phyloP scores from a whole-genome alignment of 64 coral and sea anemone species.

The Porites australiensis region DNA sequence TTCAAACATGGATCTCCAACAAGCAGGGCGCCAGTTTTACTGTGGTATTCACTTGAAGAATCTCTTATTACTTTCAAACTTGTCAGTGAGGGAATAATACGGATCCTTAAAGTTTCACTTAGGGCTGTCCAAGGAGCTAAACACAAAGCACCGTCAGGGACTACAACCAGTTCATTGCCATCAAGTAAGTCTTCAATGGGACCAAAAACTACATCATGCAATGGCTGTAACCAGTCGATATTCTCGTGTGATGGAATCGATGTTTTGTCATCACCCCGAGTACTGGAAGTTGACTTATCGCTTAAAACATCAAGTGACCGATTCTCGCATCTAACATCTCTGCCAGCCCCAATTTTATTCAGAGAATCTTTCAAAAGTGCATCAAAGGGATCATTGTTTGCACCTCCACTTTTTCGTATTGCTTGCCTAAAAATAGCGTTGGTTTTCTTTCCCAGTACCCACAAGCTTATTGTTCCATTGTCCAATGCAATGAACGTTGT shows the following conservation, averaged over 20 bases:
- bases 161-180: slow-evolving; percentile 42
- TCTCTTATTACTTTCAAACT: slow-evolving; percentile 11
- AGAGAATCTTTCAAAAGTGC: not conserved
- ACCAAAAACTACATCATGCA: not conserved
- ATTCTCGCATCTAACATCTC: not conserved
- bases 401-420: too few relatives aligned
- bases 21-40: slow-evolving; percentile 20
- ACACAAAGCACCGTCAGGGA: slow-evolving; percentile 50
- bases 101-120: not conserved
- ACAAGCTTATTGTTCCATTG: not conserved
- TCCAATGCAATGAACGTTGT: not conserved
- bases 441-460: not conserved
- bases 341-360: not conserved
- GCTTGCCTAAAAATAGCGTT: not conserved
- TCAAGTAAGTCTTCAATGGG: slow-evolving; percentile 8
- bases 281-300: not conserved
- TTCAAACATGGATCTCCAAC: slow-evolving; percentile 18
- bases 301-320: not conserved
- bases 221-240: not conserved
- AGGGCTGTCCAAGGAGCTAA: slow-evolving; percentile 43
- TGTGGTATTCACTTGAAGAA: not conserved
- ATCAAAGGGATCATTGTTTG: not conserved
- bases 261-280: not conserved
- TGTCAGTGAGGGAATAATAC: slow-evolving; percentile 25
- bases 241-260: not conserved